phyloP scores from a whole-genome alignment of 2,888 invertebrate genomes.

The Neocrepidodera transversa region DNA sequence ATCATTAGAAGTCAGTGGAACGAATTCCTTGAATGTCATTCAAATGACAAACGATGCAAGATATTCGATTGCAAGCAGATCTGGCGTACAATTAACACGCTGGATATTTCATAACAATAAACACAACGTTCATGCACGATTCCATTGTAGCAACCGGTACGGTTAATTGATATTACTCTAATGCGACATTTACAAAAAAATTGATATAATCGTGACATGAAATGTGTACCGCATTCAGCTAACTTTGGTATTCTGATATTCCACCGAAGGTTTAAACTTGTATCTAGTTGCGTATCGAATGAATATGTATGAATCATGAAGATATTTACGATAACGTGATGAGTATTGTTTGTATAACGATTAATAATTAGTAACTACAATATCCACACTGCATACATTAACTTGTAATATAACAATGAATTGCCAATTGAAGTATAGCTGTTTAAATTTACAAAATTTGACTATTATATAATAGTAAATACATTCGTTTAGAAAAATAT shows the following conservation, averaged over 20 bases:
- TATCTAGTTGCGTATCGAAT: conserved; percentile 26
- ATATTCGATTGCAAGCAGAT: conserved; percentile 15
- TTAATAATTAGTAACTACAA: conserved; percentile 3
- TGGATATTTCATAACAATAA: conserved; percentile 39
- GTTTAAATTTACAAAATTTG: too few relatives aligned
- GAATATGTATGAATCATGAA: conserved; percentile 36
- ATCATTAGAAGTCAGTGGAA: conserved; percentile 8
- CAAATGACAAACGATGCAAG: conserved; percentile 23
- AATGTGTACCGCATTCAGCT: conserved; percentile 26
- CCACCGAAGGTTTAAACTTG: conserved; percentile 27
- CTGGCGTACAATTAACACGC: conserved; percentile 37
- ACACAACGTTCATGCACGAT: conserved; percentile 40
- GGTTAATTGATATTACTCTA: conserved; percentile 41
- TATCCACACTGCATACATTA: too few relatives aligned
- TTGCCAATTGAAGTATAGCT: too few relatives aligned
- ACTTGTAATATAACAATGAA: too few relatives aligned
- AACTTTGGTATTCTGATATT: conserved; percentile 31
- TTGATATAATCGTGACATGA: conserved; percentile 32
- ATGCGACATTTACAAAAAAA: conserved; percentile 30
- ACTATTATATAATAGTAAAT: too few relatives aligned
- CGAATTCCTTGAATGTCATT: conserved; percentile 19
- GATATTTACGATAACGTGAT: conserved; percentile 6
- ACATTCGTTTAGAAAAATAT: too few relatives aligned
- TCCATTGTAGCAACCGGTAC: conserved; percentile 39
- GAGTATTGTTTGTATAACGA: conserved; percentile 1